These are phyloP conservation scores for Tonatia bakeri DNA, from an alignment of 2,113 vertebrate genomes.

Conservation along the genomic window DNA sequence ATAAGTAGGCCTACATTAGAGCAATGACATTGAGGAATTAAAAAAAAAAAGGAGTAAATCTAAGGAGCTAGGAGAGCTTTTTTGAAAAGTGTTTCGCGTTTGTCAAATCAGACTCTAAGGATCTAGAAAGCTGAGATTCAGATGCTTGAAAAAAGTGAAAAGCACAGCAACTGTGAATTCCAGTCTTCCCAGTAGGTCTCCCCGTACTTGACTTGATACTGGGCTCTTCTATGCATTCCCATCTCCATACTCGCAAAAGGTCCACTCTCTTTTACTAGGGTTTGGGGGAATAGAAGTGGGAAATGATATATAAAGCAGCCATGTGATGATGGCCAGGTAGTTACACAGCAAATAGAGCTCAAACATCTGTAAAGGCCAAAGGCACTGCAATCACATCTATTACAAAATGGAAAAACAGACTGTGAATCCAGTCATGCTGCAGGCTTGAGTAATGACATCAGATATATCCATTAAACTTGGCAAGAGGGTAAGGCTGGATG, in stretches of 20 bases:
- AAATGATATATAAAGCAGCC: conserved; percentile 18
- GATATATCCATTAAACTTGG: conserved; percentile 57
- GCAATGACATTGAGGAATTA: neutral
- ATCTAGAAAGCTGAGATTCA: neutral
- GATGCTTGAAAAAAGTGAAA: neutral
- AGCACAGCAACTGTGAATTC: conserved; percentile 23
- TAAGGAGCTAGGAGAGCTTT: neutral
- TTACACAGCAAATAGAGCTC: conserved; percentile 58
- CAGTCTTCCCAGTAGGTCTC: neutral
- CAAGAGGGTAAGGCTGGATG: conserved; percentile 29
- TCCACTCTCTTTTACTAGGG: neutral
- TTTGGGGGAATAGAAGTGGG: neutral
- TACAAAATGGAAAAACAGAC: conserved; percentile 72
- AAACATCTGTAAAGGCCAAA: conserved; percentile 64
- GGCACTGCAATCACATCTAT: conserved; percentile 58
- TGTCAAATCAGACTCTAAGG: neutral
- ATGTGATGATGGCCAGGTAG: conserved; percentile 48
- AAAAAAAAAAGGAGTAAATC: neutral
- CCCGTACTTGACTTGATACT: neutral
- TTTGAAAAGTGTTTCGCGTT: neutral
- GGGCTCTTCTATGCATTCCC: neutral
- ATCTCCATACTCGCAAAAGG: neutral
- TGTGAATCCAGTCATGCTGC: conserved; percentile 58
- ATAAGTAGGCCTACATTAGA: conserved; percentile 23
- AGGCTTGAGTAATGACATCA: conserved; percentile 60